Evolutionary conservation across 2,797 vertebrate species (phyloP).

Genomic region (Vireo griseus): DNA sequence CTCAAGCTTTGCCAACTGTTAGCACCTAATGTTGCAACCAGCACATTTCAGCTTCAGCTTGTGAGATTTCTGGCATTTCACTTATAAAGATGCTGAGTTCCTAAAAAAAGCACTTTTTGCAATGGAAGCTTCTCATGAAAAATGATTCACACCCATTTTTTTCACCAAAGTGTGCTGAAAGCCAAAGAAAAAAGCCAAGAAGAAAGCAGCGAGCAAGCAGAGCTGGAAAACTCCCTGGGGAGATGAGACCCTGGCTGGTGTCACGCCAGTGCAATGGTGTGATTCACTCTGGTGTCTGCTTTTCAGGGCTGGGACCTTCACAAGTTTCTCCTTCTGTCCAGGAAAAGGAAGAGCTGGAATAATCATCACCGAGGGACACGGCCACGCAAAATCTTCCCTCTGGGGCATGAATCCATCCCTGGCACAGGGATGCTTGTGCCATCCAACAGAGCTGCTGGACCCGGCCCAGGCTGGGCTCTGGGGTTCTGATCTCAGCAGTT

Average conservation of each 20-base stretch:
- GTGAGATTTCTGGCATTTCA: constrained; percentile 55
- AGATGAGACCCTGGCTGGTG: background rate
- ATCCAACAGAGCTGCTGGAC: background rate
- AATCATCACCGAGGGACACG: background rate
- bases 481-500: fast-evolving
- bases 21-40: constrained; percentile 60
- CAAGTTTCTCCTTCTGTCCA: background rate
- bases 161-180: constrained; percentile 34
- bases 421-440: background rate
- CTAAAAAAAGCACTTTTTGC: constrained; percentile 48
- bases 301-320: background rate
- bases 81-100: constrained; percentile 24
- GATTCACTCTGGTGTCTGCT: background rate
- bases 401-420: background rate
- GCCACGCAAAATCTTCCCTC: background rate
- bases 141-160: constrained; percentile 30
- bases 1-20: constrained; percentile 46
- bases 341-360: background rate
- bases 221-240: background rate
- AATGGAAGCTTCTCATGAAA: constrained; percentile 17
- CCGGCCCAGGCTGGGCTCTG: background rate
- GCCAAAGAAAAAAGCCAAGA: background rate
- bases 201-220: background rate
- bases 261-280: background rate
- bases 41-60: constrained; percentile 42